Conservation (phyloP, 2,888 invertebrate genomes). For the Tanytarsus gracilentus region DNA sequence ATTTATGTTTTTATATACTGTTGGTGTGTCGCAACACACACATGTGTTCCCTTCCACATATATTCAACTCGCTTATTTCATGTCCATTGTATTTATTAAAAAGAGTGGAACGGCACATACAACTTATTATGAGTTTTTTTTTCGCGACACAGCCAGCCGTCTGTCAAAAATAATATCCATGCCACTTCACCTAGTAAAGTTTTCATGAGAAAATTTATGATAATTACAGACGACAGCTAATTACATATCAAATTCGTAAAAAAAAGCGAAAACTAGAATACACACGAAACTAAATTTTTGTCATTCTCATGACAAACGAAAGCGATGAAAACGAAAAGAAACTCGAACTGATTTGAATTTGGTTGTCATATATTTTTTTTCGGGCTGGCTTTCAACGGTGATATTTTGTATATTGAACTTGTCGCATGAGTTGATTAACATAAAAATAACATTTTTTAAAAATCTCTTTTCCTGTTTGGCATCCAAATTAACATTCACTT, state of each 20-base stretch:
- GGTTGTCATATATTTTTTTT: neutral
- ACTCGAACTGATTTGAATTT: slow-evolving; percentile 17
- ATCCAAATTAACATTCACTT: too few relatives aligned
- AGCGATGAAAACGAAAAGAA: slow-evolving; percentile 3
- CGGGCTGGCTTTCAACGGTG: neutral
- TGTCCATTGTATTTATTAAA: slow-evolving; percentile 14
- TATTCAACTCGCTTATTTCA: slow-evolving; percentile 4
- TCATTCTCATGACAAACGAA: too few relatives aligned
- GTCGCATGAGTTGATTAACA: slow-evolving; percentile 24
- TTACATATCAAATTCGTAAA: neutral
- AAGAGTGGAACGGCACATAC: slow-evolving; percentile 17
- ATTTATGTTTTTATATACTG: too few relatives aligned
- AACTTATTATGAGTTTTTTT: neutral
- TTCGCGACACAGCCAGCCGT: neutral
- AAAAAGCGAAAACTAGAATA: neutral
- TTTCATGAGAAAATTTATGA: too few relatives aligned
- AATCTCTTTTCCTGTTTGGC: neutral
- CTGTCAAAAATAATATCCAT: too few relatives aligned
- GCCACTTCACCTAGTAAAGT: too few relatives aligned
- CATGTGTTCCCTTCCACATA: too few relatives aligned
- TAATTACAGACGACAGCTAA: too few relatives aligned
- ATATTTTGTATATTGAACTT: slow-evolving; percentile 25
- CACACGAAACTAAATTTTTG: neutral
- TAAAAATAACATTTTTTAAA: slow-evolving; percentile 16
- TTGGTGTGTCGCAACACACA: too few relatives aligned